Evolutionary conservation across 1,140 invertebrate species (phyloP).

Genomic region (Probaryconus sp.): DNA sequence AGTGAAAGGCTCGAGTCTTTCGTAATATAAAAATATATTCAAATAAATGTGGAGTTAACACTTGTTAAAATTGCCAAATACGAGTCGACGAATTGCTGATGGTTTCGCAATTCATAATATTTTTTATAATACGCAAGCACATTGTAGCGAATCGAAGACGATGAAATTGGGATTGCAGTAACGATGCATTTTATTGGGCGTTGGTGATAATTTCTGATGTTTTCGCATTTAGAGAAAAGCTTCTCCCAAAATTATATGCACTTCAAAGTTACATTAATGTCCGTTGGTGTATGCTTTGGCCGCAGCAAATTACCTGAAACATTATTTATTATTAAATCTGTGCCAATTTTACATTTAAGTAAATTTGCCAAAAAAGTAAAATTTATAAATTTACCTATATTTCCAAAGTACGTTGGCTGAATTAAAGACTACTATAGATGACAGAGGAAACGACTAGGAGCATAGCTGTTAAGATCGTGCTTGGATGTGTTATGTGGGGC

Average conservation of each 20-base stretch:
- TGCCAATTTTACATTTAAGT: no score
- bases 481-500: conserved; percentile 37
- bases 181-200: conserved; percentile 22
- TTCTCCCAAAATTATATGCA: conserved; percentile 38
- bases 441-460: conserved; percentile 69
- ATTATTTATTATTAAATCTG: no score
- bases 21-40: conserved; percentile 53
- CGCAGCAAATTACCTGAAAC: conserved; percentile 72
- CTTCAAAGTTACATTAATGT: conserved; percentile 63
- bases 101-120: conserved; percentile 22
- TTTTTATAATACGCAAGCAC: conserved; percentile 29
- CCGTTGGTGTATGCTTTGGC: conserved; percentile 74
- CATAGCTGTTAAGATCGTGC: conserved; percentile 51
- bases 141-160: conserved; percentile 31
- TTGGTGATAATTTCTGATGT: neutral
- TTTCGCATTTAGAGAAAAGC: conserved; percentile 38
- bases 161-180: conserved; percentile 37
- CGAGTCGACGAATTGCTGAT: conserved; percentile 19
- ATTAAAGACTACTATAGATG: conserved; percentile 69
- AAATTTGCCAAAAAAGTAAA: no score
- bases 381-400: conserved; percentile 33
- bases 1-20: conserved; percentile 29
- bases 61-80: conserved; percentile 14
- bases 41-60: conserved; percentile 14
- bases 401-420: conserved; percentile 41